These are phyloP conservation scores for Antigone vipio DNA, from an alignment of 2,113 vertebrate species.

Conservation along the genomic window DNA sequence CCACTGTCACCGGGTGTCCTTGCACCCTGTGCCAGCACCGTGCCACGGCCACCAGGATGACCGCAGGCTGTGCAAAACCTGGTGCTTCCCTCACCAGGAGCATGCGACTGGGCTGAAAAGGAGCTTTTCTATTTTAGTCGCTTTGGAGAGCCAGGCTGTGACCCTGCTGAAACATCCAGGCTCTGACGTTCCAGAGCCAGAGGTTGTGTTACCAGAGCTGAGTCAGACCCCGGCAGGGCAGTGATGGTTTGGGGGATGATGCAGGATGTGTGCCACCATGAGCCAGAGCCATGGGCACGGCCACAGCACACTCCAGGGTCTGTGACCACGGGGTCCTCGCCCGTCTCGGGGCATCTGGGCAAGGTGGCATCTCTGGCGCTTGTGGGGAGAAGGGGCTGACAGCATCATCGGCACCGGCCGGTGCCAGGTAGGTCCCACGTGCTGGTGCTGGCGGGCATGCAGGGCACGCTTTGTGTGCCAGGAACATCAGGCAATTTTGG, in stretches of 20 bases:
- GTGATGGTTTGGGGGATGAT: fast-evolving
- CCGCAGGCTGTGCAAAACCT: background rate
- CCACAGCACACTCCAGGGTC: background rate
- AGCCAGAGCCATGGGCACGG: background rate
- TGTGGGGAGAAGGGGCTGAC: background rate
- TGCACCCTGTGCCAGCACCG: background rate
- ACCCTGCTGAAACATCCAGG: background rate
- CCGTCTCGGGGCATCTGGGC: background rate
- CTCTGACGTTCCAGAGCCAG: background rate
- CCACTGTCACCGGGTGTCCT: fast-evolving
- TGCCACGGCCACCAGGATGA: background rate
- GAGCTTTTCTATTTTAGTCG: background rate
- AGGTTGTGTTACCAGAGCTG: background rate
- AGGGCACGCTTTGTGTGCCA: background rate
- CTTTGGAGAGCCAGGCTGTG: background rate
- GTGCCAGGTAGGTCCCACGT: fast-evolving
- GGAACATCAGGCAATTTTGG: background rate
- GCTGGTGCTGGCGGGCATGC: background rate
- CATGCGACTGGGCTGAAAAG: fast-evolving
- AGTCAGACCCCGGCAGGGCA: background rate
- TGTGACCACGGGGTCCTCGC: fast-evolving
- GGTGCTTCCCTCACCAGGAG: fast-evolving
- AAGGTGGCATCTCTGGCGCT: background rate
- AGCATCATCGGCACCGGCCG: background rate
- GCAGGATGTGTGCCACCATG: fast-evolving